Evolutionary conservation across 2,888 invertebrate species (phyloP).

Genomic region (Lepeophtheirus nordmannii): DNA sequence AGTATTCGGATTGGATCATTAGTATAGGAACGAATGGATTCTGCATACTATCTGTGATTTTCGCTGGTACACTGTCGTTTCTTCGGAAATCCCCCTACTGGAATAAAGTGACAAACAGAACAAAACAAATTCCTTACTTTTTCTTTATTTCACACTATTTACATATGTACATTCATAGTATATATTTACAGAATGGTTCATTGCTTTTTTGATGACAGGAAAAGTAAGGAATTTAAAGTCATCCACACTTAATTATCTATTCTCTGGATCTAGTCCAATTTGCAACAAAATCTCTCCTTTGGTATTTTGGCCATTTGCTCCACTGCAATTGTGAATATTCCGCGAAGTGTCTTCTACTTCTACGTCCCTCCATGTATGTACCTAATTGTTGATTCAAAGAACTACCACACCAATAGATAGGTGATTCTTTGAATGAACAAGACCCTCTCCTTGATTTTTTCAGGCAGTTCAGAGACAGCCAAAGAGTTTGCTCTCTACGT

Average conservation of each 20-base stretch:
- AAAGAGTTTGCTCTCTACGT: background rate
- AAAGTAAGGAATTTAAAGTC: background rate
- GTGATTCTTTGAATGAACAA: background rate
- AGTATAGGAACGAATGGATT: slow-evolving; percentile 3
- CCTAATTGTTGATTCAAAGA: background rate
- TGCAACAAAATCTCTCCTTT: background rate
- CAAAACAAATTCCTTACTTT: background rate
- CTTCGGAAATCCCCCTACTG: background rate
- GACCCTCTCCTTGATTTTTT: background rate
- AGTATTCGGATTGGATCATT: background rate
- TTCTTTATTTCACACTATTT: background rate
- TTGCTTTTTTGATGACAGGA: background rate
- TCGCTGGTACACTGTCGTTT: background rate
- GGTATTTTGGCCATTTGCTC: background rate
- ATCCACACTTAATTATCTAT: background rate
- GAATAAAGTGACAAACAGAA: background rate
- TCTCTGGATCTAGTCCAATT: background rate
- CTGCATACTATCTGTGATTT: background rate
- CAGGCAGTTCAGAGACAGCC: background rate
- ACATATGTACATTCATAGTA: background rate
- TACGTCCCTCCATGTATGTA: background rate
- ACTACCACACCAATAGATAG: background rate
- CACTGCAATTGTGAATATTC: background rate
- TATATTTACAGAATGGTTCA: too few species aligned
- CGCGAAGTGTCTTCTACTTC: background rate